These are phyloP conservation scores for Anagrus nilaparvatae DNA, from an alignment of 1,140 invertebrate genomes.

Conservation along the genomic window DNA sequence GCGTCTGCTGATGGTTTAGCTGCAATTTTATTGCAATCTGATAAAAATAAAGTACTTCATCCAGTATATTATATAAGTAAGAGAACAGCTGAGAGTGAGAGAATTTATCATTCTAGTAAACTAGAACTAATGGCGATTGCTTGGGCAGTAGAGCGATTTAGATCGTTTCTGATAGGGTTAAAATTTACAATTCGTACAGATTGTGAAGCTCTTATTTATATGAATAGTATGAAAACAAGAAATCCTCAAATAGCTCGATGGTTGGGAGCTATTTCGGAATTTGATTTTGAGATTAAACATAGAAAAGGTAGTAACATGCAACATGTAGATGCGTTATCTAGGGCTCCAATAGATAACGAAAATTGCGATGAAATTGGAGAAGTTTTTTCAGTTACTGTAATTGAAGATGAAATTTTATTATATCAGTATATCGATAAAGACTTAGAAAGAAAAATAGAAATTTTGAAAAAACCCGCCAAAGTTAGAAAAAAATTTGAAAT, in stretches of 20 bases:
- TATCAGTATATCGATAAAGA: slow-evolving; percentile 6
- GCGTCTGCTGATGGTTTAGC: slow-evolving; percentile 22
- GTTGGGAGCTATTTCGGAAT: slow-evolving; percentile 4
- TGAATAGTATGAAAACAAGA: slow-evolving; percentile 13
- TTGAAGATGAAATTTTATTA: slow-evolving; percentile 10
- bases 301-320: slow-evolving; percentile 19
- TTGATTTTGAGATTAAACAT: slow-evolving; percentile 10
- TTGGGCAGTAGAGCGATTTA: slow-evolving; percentile 14
- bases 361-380: neutral
- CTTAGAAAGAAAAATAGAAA: neutral
- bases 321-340: slow-evolving; percentile 31
- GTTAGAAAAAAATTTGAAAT: neutral
- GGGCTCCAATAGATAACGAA: slow-evolving; percentile 16
- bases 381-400: neutral
- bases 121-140: slow-evolving; percentile 21
- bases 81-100: slow-evolving; percentile 17
- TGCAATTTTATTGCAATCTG: slow-evolving; percentile 24
- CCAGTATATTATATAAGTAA: slow-evolving; percentile 17
- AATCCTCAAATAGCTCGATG: slow-evolving; percentile 12
- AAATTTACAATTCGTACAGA: slow-evolving; percentile 18
- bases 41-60: slow-evolving; percentile 14
- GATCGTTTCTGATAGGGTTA: slow-evolving; percentile 13
- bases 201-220: slow-evolving; percentile 13
- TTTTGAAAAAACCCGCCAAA: neutral
- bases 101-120: slow-evolving; percentile 20